Conservation (phyloP, 1,140 invertebrate genomes). For the Papilio polytes region DNA sequence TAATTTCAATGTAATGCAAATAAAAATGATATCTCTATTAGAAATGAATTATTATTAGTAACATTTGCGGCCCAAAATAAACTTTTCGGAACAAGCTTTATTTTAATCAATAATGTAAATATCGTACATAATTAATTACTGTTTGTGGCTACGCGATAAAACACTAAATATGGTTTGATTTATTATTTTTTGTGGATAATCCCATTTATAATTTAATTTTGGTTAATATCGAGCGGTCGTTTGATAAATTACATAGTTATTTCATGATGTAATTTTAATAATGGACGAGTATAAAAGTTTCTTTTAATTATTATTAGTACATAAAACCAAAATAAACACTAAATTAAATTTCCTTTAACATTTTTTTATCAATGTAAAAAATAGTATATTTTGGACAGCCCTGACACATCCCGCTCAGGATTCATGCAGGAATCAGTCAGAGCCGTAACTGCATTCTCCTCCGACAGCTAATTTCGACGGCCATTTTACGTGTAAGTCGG, state of each 20-base stretch:
- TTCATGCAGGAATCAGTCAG: conserved; percentile 71
- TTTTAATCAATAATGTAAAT: neutral
- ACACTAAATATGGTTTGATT: conserved; percentile 6
- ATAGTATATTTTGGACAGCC: conserved; percentile 16
- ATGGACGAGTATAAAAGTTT: neutral
- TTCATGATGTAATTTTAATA: neutral
- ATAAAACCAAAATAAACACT: neutral
- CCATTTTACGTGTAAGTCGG: conserved; percentile 74
- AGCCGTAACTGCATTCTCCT: conserved; percentile 69
- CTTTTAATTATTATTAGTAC: neutral
- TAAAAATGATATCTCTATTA: no score
- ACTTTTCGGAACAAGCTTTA: neutral
- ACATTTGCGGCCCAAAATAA: neutral
- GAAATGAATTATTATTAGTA: neutral
- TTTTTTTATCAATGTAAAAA: neutral
- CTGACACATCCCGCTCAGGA: conserved; percentile 54
- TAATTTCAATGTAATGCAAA: no score
- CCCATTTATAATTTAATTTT: neutral
- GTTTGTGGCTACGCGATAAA: neutral
- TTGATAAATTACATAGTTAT: neutral
- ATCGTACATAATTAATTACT: neutral
- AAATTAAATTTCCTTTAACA: neutral
- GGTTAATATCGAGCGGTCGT: neutral
- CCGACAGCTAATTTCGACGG: conserved; percentile 73
- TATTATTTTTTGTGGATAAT: conserved; percentile 18